These are phyloP conservation scores for Pammene fasciana DNA, from an alignment of 2,888 invertebrate species.

Conservation along the genomic window DNA sequence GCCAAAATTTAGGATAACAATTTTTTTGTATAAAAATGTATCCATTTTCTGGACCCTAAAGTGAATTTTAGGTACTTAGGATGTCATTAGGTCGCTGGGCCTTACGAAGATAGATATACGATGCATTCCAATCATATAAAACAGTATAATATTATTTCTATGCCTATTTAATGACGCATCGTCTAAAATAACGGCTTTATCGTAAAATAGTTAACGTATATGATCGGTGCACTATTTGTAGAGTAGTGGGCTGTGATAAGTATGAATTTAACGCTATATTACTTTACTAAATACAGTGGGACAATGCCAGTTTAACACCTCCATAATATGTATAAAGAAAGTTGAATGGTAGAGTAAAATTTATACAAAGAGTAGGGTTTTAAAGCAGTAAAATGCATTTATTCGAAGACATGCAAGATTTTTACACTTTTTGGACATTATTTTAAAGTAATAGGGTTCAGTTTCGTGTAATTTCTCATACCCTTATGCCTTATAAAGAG, in stretches of 20 bases:
- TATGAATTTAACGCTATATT: constrained; percentile 42
- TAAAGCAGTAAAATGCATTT: too few species aligned
- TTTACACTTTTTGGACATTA: too few species aligned
- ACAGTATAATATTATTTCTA: constrained; percentile 24
- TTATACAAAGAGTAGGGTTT: too few species aligned
- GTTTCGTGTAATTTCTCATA: too few species aligned
- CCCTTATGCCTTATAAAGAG: too few species aligned
- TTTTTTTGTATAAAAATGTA: background rate
- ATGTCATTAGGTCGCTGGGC: background rate
- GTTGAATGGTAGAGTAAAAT: too few species aligned
- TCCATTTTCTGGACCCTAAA: background rate
- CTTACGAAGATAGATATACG: background rate
- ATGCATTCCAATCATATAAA: constrained; percentile 26
- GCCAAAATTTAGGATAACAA: background rate
- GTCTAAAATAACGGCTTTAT: constrained; percentile 31
- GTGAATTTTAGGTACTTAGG: too few species aligned
- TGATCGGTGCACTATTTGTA: constrained; percentile 40
- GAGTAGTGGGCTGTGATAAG: constrained; percentile 46
- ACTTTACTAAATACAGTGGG: constrained; percentile 26
- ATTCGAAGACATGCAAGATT: too few species aligned
- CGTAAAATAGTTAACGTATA: constrained; percentile 32
- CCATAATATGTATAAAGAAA: too few species aligned
- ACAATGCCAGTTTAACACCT: constrained; percentile 9
- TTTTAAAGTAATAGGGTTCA: too few species aligned
- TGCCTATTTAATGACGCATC: constrained; percentile 14